Evolutionary conservation across 2,113 vertebrate species (phyloP).

Genomic region (Montifringilla adamsi): DNA sequence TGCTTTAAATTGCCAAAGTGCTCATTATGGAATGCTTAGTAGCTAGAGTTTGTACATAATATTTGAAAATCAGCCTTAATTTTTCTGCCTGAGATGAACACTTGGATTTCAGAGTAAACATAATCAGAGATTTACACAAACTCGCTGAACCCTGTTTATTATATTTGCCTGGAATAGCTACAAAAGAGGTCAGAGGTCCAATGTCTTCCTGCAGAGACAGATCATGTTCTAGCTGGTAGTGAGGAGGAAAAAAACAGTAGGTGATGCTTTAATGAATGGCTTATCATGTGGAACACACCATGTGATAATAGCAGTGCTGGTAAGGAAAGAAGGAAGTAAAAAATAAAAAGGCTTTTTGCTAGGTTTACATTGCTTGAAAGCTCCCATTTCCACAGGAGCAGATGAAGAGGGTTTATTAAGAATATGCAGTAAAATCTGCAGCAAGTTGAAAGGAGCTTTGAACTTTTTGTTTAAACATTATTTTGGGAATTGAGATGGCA

Average conservation of each 20-base stretch:
- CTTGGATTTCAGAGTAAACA: slow-evolving; percentile 80
- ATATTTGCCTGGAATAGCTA: slow-evolving; percentile 79
- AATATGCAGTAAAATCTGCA: slow-evolving; percentile 53
- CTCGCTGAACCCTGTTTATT: slow-evolving; percentile 80
- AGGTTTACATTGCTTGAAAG: slow-evolving; percentile 70
- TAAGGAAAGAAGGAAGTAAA: slow-evolving; percentile 70
- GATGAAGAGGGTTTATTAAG: slow-evolving; percentile 63
- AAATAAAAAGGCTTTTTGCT: slow-evolving; percentile 65
- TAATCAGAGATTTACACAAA: slow-evolving; percentile 84
- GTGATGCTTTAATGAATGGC: slow-evolving; percentile 86
- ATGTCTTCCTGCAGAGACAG: slow-evolving; percentile 81
- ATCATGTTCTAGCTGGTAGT: slow-evolving; percentile 85
- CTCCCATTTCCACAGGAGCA: slow-evolving; percentile 57
- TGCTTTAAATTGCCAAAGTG: slow-evolving; percentile 80
- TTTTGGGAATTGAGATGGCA: slow-evolving; percentile 27
- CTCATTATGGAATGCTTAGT: slow-evolving; percentile 79
- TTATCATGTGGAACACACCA: slow-evolving; percentile 85
- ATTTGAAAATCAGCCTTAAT: slow-evolving; percentile 81
- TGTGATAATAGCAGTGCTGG: slow-evolving; percentile 81
- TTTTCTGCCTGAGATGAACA: slow-evolving; percentile 79
- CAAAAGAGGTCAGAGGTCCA: slow-evolving; percentile 82
- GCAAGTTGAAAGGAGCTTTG: slow-evolving; percentile 61
- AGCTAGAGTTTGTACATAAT: slow-evolving; percentile 79
- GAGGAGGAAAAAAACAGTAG: slow-evolving; percentile 82
- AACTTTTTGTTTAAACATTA: slow-evolving; percentile 49